Evolutionary conservation across 2,888 invertebrate genomes (phyloP).

Genomic region (Mimachlamys varia): DNA sequence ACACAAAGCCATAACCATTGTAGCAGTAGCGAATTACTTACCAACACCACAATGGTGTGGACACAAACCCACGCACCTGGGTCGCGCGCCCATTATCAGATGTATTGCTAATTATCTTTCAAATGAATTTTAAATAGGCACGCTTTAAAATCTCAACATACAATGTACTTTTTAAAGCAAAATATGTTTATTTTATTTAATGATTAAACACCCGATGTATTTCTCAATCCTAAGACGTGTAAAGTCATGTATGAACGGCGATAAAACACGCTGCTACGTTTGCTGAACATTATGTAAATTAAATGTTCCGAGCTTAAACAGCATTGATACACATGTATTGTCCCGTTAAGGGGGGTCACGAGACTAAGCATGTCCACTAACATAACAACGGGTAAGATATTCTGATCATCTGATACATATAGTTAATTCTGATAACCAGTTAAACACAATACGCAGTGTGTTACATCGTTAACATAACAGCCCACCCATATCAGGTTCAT

Average conservation of each 20-base stretch:
- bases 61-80: constrained; percentile 21
- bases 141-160: constrained; percentile 33
- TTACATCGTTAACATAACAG: neutral
- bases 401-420: neutral
- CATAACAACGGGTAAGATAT: neutral
- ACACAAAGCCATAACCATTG: neutral
- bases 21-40: neutral
- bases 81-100: constrained; percentile 17
- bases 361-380: neutral
- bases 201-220: constrained; percentile 11
- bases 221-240: constrained; percentile 7
- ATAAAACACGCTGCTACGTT: constrained; percentile 8
- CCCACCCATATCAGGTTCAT: neutral
- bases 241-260: constrained; percentile 19
- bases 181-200: constrained; percentile 34
- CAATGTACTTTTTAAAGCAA: constrained; percentile 31
- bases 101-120: constrained; percentile 24
- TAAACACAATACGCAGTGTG: neutral
- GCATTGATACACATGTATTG: constrained; percentile 18
- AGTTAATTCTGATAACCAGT: neutral
- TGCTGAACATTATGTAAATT: constrained; percentile 31
- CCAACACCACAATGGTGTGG: neutral
- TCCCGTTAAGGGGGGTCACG: neutral
- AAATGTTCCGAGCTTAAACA: neutral
- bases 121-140: constrained; percentile 22